Evolutionary conservation across 2,113 vertebrate genomes (phyloP).

Genomic region (Leucoraja erinaceus): DNA sequence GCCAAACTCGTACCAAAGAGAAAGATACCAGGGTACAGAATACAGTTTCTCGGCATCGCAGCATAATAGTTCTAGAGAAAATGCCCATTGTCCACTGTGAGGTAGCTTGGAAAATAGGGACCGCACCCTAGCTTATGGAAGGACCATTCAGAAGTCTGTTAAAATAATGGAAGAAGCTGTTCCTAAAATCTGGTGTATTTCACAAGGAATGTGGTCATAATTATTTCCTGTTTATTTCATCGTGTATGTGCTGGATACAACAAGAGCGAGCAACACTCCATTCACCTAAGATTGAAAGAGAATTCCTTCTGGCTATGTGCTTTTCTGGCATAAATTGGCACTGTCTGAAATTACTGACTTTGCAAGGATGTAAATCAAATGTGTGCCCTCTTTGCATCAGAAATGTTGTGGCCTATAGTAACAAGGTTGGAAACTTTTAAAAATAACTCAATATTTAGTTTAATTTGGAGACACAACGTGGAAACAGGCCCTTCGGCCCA

Average conservation of each 20-base stretch:
- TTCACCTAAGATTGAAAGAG: background rate
- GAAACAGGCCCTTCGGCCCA: too few species aligned
- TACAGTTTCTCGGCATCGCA: too few species aligned
- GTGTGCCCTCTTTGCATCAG: background rate
- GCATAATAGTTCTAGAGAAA: too few species aligned
- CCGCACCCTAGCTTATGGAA: too few species aligned
- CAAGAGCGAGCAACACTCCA: background rate
- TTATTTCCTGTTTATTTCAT: background rate
- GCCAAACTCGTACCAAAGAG: too few species aligned
- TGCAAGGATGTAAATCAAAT: background rate
- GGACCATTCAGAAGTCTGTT: too few species aligned
- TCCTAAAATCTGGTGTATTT: background rate
- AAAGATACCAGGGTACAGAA: too few species aligned
- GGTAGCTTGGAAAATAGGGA: too few species aligned
- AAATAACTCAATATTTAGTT: background rate
- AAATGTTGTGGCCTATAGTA: too few species aligned
- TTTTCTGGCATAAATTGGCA: background rate
- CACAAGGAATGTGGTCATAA: background rate
- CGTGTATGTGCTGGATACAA: background rate
- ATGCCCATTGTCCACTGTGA: too few species aligned
- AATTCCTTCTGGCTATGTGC: background rate
- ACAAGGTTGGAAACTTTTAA: background rate
- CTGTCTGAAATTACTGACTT: background rate
- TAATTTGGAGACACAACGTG: too few species aligned
- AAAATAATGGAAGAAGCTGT: too few species aligned